Percentiles rank a stretch among this genome's conserved stretches.
Evolutionary conservation across 2,113 vertebrate species (phyloP).

Genomic region (Rhizomys pruinosus): DNA sequence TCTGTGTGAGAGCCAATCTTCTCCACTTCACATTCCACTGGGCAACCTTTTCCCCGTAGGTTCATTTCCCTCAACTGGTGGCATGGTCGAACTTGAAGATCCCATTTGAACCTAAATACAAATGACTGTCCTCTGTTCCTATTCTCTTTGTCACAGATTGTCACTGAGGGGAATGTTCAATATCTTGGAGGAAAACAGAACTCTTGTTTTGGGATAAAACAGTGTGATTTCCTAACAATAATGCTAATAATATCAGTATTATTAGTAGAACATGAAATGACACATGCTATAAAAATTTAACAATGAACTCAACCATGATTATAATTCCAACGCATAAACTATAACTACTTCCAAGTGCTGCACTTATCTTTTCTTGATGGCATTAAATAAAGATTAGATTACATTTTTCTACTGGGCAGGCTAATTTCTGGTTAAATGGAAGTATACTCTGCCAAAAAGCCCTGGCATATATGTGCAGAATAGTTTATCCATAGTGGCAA

Average conservation of each 20-base stretch:
- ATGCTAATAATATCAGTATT: neutral
- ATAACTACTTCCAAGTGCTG: neutral
- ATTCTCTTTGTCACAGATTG: neutral
- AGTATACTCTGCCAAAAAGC: conserved; percentile 31
- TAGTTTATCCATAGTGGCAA: conserved; percentile 31
- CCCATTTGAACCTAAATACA: neutral
- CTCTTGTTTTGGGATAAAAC: neutral
- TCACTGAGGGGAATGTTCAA: neutral
- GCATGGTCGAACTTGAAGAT: neutral
- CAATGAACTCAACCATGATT: conserved; percentile 22
- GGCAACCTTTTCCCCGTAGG: too few species aligned
- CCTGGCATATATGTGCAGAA: neutral
- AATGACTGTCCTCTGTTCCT: neutral
- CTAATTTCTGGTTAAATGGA: conserved; percentile 49
- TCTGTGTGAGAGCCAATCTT: conserved; percentile 31
- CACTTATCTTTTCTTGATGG: conserved; percentile 38
- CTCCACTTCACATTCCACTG: neutral
- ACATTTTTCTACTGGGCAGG: conserved; percentile 29
- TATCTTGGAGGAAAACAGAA: neutral
- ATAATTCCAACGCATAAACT: conserved; percentile 14
- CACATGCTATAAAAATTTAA: neutral
- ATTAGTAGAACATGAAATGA: conserved; percentile 44
- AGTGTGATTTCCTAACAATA: neutral
- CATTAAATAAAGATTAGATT: conserved; percentile 48
- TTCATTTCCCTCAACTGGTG: neutral